Base-by-base conservation (phyloP, 2,888 invertebrate genomes). In the Sminthurides aquaticus region DNA sequence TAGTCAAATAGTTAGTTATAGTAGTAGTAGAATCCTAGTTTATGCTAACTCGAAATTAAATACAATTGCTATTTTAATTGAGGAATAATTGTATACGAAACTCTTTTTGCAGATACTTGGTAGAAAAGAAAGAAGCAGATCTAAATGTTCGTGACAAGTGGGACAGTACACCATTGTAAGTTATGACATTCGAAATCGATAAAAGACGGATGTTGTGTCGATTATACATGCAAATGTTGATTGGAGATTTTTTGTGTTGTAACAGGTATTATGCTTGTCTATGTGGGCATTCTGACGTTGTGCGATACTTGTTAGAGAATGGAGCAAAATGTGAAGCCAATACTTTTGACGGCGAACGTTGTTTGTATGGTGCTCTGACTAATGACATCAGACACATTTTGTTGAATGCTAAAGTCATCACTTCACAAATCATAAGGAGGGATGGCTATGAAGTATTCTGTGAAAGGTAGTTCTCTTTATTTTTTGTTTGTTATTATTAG, bases 261-360 rank as follows among this genome's bases (percentile, higher is more conserved):
- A 75, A 3, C 71, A 80, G 80, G 65, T 81, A 82, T 69, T 82
- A 82, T 76, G 82, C 82, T 1, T 82, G 82, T 75, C 76, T 81
- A 20, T 82, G 82, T 77, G 82, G 82, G 1, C 82, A 82, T 73
- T 75, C 75, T 49, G 79, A 80, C 22, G 70, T 82, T 11, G 82
- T 81, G 2, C 76, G 78, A 66, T 82, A 80, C 74, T 75, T 82
- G 1, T 75, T 82, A 26, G 78, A 78, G 62, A 78, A 78, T 74
- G 81, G 82, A 20, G 82, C 81, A 2, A 75, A 77, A 28, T 82
- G 82, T 78, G 81, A 82, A 69, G 80, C 80, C 0, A 80, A 81
- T 71, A 82, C 82, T 3, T 82, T 82, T 77, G 82, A 82, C 74
- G 82, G 82, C 0, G 82, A 82, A 74, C 76, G 82, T 3, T 82